Evolutionary conservation across 2,888 invertebrate genomes (phyloP), one percentile per base, ranked within the genome.

Genomic region (Calameuta pallipes): DNA sequence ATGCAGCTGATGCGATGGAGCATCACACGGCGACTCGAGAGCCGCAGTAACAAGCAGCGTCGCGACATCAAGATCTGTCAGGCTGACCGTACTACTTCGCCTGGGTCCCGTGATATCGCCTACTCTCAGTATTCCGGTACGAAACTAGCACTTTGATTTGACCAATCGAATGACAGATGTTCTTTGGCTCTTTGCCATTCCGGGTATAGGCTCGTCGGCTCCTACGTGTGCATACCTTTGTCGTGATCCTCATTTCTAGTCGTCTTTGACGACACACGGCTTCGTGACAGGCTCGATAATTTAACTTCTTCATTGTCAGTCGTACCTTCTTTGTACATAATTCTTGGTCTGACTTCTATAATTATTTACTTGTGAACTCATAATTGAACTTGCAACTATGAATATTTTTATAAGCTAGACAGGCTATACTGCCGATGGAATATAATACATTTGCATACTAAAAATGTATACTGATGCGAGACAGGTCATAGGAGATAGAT

Each of bases 1-100:
- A 90, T 91, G 91, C 89, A 89, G 81, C 87, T 90, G 36, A 88
- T 90, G 89, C 86, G 90, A 85, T 91, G 91, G 91, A 89, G 90
- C 83, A 91, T 91, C 82, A 91, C 87, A 75, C 86, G 90, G 74
- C 85, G 89, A 75, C 83, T 91, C 80, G 88, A 89, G 79, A 87
- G 83, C 80, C 86, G 86, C 30, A 86, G 84, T 76, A 84, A 86
- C 78, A 88, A 85, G 78, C 87, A 84, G 76, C 82, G 85, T 75
- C 84, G 83, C 76, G 85, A 85, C 83, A 84, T 82, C 78, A 83
- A 83, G 83, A 85, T 76, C 80, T 88, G 85, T 80, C 85, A 83
- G 78, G 80, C 74, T 76, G 85, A 81, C 34, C 11, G 71, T 15
- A 71, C 71, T 34, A 34, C 71, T 71, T 34, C 78, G 71, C 79